These are phyloP conservation scores for Lepus timidus DNA, from an alignment of 2,113 vertebrate genomes.

Conservation along the genomic window DNA sequence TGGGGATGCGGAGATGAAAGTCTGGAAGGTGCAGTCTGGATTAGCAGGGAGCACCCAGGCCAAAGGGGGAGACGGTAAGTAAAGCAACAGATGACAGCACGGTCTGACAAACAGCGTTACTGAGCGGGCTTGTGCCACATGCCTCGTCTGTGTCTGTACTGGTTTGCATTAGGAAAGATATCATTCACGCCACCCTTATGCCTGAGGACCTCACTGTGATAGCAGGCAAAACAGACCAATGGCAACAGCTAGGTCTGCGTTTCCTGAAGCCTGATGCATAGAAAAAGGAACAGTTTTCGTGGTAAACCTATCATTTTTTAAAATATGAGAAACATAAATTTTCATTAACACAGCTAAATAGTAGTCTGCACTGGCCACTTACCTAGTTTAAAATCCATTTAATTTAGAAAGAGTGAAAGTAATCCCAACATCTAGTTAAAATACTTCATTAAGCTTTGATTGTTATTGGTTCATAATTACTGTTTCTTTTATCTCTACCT, in stretches of 20 bases:
- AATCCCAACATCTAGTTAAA: slow-evolving; percentile 68
- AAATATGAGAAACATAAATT: background rate
- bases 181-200: background rate
- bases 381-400: slow-evolving; percentile 67
- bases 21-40: background rate
- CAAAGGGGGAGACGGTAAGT: background rate
- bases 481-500: slow-evolving; percentile 44
- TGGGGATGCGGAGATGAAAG: background rate
- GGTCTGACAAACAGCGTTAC: background rate
- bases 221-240: background rate
- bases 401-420: slow-evolving; percentile 65
- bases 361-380: slow-evolving; percentile 31
- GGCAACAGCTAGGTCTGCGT: background rate
- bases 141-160: background rate
- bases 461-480: slow-evolving; percentile 68
- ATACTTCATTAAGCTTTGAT: slow-evolving; percentile 69
- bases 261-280: background rate
- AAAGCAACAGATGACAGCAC: background rate
- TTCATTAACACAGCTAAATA: slow-evolving; percentile 58
- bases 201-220: background rate
- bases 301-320: background rate
- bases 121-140: background rate
- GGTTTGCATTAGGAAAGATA: background rate
- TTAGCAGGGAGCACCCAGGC: background rate
- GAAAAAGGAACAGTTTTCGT: background rate